Base-by-base conservation (phyloP, 2,888 invertebrate genomes). In the Nebria salina region DNA sequence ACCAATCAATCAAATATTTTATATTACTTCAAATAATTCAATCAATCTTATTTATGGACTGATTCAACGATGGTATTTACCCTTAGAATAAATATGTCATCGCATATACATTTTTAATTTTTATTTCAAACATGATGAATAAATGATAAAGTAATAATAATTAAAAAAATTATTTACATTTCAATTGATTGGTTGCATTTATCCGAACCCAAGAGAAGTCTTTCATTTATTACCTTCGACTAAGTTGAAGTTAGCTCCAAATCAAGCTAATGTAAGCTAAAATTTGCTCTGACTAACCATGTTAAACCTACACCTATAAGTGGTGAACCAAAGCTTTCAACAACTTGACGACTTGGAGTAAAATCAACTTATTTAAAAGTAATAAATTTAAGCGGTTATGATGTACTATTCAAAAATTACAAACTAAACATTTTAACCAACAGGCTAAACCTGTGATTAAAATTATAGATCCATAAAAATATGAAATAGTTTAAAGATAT, bases 1-100 rank as follows among this genome's bases (percentile, higher is more conserved):
- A 68, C 42, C 76, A 76, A 76, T 76, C 76, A 76, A 76, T 76
- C 76, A 76, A 66, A 76, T 76, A 42, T 76, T 68, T 76, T 42
- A 65, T 76, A 76, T 42, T 42, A 68, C 76, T 34, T 34, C 0
- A 34, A 34, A 34, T 34, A 34, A 2, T 34, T 34, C 4, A 34
- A 34, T 34, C 34, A 34, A 34, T 34, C 34, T 4, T 34, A 34
- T 34, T 34, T 34, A 34, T 34, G 0, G 1, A 20, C 20, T 20
- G 20, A 34, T 34, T 34, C 5, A 34, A 34, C 5, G 2, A 34
- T 5, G 34, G 34, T 34, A 34, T 34, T 1, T 34, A 34, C 34
- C 34, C 2, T 34, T 34, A 34, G 34, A 34, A 34, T 20, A 1
- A 20, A 20, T 20, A 20, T 20, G 20, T 20, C 20, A 20, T 20